Evolutionary conservation across 1,140 invertebrate species (phyloP).

Genomic region (Aphelenchoides besseyi): DNA sequence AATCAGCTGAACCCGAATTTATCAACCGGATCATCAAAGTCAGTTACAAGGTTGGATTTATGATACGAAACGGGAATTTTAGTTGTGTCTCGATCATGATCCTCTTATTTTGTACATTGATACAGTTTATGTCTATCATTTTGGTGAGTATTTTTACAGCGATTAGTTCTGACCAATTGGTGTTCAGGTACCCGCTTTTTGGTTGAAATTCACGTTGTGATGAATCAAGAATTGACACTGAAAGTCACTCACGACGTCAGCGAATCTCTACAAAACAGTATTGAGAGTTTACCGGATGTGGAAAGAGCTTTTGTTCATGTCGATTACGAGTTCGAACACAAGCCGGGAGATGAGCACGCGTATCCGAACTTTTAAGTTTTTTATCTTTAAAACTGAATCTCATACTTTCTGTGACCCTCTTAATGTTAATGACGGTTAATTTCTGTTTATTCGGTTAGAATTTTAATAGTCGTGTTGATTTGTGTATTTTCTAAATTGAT

Average conservation of each 20-base stretch:
- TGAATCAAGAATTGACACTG: conserved; percentile 63
- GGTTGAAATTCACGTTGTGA: conserved; percentile 58
- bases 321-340: conserved; percentile 64
- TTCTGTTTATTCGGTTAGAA: neutral
- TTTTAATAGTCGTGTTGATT: too few species aligned
- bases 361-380: neutral
- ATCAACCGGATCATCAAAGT: conserved; percentile 61
- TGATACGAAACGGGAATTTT: neutral
- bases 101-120: conserved; percentile 64
- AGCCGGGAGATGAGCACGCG: conserved; percentile 44
- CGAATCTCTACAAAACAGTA: conserved; percentile 64
- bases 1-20: conserved; percentile 57
- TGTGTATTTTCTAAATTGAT: too few species aligned
- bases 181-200: conserved; percentile 64
- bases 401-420: neutral
- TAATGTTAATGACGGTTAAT: neutral
- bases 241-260: conserved; percentile 65
- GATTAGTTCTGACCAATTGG: conserved; percentile 60
- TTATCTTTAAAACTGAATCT: conserved; percentile 8
- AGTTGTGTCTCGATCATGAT: conserved; percentile 63
- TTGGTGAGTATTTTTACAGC: conserved; percentile 55
- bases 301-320: conserved; percentile 66
- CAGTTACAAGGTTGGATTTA: neutral
- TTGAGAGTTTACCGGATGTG: conserved; percentile 64
- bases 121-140: conserved; percentile 66